Base-by-base conservation (phyloP, 2,888 invertebrate species). In the Pinctada fucata region DNA sequence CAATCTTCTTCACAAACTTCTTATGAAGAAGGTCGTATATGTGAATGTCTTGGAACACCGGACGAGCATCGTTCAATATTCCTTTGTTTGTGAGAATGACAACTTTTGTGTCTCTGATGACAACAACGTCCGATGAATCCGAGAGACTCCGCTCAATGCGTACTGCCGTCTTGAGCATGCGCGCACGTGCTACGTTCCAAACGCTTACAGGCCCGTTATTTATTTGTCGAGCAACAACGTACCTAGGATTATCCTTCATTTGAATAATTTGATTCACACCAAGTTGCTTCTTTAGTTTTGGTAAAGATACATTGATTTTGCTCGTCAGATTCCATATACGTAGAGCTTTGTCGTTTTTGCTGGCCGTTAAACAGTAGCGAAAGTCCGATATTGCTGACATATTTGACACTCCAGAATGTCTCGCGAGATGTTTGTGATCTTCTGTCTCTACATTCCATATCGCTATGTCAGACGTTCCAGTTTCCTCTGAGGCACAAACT, bases 371-470 rank as follows among this genome's bases (percentile, higher is more conserved):
- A 63, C 90, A 88, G 79, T 84, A 91, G 31, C 89, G 84, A 66
- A 91, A 89, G 75, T 92, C 90, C 2, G 85, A 81, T 75, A 90
- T 89, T 16, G 90, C 90, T 13, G 88, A 87, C 64, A 90, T 83
- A 5, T 85, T 82, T 48, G 90, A 87, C 13, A 89, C 85, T 1
- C 87, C 86, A 51, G 90, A 82, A 80, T 91, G 91, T 4, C 86
- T 82, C 3, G 90, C 91, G n/a, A 91, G 79, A 83, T 92, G 92
- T 79, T 91, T 92, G 83, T 92, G 92, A 73, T 91, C 91, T 78
- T 91, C 91, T 0, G 92, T 92, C 83, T 92, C 92, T 63, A 92
- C 82, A 79, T 92, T 92, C 91, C 91, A 92, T 2, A 91, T 84
- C 13, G 89, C 90, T 16, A 92, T 88, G 80, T 92, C 88, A 1